These are phyloP conservation scores for Yponomeuta plumbellus DNA, from an alignment of 2,888 invertebrate genomes.

Conservation along the genomic window DNA sequence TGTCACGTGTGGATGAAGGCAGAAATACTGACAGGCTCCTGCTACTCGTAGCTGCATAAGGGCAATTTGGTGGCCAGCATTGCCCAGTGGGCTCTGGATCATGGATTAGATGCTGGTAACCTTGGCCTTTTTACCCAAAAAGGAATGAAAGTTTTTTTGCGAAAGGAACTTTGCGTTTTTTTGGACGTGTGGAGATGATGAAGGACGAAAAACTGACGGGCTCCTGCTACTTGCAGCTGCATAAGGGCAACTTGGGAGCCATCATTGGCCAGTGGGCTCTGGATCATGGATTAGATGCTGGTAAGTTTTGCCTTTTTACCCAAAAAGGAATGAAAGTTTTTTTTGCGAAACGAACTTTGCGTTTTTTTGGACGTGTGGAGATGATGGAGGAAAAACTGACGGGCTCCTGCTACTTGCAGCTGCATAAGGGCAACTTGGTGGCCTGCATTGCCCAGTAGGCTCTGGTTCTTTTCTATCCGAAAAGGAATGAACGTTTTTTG, in stretches of 20 bases:
- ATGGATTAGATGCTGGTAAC: slow-evolving; percentile 65
- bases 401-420: slow-evolving; percentile 80
- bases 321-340: no score
- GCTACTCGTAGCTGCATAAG: slow-evolving; percentile 75
- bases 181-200: no score
- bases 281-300: slow-evolving; percentile 61
- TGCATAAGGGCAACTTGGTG: slow-evolving; percentile 76
- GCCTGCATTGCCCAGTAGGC: slow-evolving; percentile 83
- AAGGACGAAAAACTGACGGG: no score
- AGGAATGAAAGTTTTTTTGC: no score
- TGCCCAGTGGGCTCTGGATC: slow-evolving; percentile 79
- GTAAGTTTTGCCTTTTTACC: slow-evolving; percentile 45
- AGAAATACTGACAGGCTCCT: no score
- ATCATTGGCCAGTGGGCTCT: slow-evolving; percentile 84
- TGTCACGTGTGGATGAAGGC: no score
- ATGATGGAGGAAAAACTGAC: no score
- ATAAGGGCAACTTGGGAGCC: slow-evolving; percentile 75
- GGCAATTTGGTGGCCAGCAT: slow-evolving; percentile 80
- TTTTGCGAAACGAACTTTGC: no score
- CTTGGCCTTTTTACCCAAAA: slow-evolving; percentile 13
- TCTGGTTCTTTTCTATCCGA: slow-evolving; percentile 42
- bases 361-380: no score
- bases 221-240: slow-evolving; percentile 79
- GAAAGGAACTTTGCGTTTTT: no score
- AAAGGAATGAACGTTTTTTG: no score